These are phyloP conservation scores for Mimachlamys varia DNA, from an alignment of 2,888 invertebrate genomes.

Conservation along the genomic window DNA sequence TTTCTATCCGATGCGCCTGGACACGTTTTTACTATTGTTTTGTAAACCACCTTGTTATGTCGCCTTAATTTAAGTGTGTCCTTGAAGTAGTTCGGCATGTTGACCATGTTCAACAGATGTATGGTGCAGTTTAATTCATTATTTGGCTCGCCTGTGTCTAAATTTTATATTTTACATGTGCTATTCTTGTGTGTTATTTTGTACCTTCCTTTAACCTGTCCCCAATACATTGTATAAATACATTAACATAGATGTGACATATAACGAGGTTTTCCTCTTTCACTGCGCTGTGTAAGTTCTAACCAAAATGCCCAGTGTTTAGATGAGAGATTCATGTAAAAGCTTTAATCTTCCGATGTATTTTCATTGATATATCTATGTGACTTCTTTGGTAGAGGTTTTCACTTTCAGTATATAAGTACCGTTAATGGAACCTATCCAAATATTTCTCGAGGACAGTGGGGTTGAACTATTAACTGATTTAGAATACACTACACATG, in stretches of 20 bases:
- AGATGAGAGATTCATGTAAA: background rate
- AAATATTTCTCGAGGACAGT: too few species aligned
- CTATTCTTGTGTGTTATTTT: too few species aligned
- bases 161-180: too few species aligned
- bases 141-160: too few species aligned
- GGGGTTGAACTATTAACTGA: too few species aligned
- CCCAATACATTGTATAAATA: constrained; percentile 1
- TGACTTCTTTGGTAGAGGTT: background rate
- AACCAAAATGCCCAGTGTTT: background rate
- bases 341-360: background rate
- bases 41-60: background rate
- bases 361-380: background rate
- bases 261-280: background rate
- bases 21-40: background rate
- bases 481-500: too few species aligned
- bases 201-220: background rate
- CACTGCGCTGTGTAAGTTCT: background rate
- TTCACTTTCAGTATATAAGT: background rate
- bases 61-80: background rate
- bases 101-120: too few species aligned
- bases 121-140: too few species aligned
- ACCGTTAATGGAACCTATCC: background rate
- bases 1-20: background rate
- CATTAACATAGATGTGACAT: background rate
- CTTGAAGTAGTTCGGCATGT: background rate